Conservation (phyloP, 1,140 invertebrate species). For the Caenorhabditis inopinata region DNA sequence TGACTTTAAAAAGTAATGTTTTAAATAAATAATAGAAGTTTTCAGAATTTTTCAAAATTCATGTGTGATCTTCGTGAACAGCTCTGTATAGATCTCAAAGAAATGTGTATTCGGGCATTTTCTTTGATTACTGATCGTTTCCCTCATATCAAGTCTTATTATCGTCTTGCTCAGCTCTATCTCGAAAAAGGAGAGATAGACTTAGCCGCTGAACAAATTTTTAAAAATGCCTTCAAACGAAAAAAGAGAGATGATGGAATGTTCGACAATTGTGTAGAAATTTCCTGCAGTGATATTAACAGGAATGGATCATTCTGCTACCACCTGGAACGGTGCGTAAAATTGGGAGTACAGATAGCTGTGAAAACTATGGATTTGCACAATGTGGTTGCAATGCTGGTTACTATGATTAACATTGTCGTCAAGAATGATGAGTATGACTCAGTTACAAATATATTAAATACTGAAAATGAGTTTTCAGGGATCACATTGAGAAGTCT, state of each 20-base stretch:
- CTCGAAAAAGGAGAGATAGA: neutral
- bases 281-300: neutral
- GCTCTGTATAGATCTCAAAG: neutral
- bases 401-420: neutral
- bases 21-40: too few relatives aligned
- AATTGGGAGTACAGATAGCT: neutral
- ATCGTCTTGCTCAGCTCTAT: neutral
- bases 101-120: neutral
- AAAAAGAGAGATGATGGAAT: slow-evolving; percentile 6
- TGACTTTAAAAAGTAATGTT: too few relatives aligned
- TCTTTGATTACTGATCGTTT: neutral
- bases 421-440: neutral
- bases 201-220: neutral
- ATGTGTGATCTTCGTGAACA: neutral
- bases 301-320: neutral
- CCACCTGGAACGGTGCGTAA: neutral
- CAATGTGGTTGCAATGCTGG: neutral
- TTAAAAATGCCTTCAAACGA: neutral
- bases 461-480: neutral
- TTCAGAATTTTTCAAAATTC: too few relatives aligned
- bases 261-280: neutral
- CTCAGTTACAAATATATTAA: neutral
- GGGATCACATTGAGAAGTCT: neutral
- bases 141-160: neutral
- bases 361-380: neutral